Evolutionary conservation across 2,888 invertebrate species (phyloP).

Genomic region (Catotricha subobsoleta): DNA sequence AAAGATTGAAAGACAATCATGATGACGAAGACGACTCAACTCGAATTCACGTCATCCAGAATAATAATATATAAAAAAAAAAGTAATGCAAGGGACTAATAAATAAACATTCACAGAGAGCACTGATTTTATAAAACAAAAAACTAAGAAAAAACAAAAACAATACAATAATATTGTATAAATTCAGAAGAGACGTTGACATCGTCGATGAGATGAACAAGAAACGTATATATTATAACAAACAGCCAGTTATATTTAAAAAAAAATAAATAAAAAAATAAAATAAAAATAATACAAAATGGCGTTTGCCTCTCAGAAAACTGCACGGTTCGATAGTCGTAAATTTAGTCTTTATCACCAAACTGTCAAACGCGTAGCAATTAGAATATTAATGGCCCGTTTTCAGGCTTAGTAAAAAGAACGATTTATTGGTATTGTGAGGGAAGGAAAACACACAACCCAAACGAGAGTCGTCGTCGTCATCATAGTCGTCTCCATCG

Average conservation of each 20-base stretch:
- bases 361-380: conserved; percentile 17
- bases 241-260: too few species aligned
- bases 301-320: conserved; percentile 7
- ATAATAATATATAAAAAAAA: too few species aligned
- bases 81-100: conserved; percentile 11
- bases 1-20: conserved; percentile 6
- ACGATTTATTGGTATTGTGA: conserved; percentile 15
- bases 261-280: background rate
- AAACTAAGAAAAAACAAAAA: background rate
- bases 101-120: conserved; percentile 9
- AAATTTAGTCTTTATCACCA: conserved; percentile 17
- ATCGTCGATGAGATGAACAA: too few species aligned
- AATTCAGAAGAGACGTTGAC: too few species aligned
- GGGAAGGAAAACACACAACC: conserved; percentile 11
- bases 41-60: too few species aligned
- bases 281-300: conserved; percentile 1
- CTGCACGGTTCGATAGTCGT: conserved; percentile 15
- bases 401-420: conserved; percentile 14
- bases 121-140: background rate
- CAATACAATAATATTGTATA: too few species aligned
- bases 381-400: conserved; percentile 17
- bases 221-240: too few species aligned
- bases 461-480: too few species aligned
- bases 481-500: too few species aligned
- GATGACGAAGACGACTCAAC: too few species aligned